Percentiles rank a stretch among this genome's conserved stretches.
Evolutionary conservation across 2,113 vertebrate genomes (phyloP).

Genomic region (Rhegmatorhina hoffmannsi): DNA sequence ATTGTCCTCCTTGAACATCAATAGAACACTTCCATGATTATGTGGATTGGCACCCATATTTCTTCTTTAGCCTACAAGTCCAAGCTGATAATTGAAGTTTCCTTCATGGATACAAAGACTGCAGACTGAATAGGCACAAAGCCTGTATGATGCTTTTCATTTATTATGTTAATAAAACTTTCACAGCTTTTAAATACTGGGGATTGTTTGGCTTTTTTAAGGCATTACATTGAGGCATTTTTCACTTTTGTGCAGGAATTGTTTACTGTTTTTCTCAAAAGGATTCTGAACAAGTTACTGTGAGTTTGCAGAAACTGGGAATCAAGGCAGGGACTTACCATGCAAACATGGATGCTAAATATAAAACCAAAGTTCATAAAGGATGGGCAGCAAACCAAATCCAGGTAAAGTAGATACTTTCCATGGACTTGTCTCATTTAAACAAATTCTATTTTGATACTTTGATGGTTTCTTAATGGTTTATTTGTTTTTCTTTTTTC

Average conservation of each 20-base stretch:
- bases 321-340: slow-evolving; percentile 89
- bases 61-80: not conserved
- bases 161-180: not conserved
- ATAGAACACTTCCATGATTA: not conserved
- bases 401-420: slow-evolving; percentile 75
- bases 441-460: not conserved
- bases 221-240: not conserved
- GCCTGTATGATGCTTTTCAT: not conserved
- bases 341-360: slow-evolving; percentile 86
- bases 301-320: slow-evolving; percentile 84
- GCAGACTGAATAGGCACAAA: not conserved
- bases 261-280: slow-evolving; percentile 98
- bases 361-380: slow-evolving; percentile 87
- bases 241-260: slow-evolving; percentile 81
- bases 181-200: not conserved
- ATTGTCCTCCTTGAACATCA: not conserved
- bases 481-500: not conserved
- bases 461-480: not conserved
- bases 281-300: slow-evolving; percentile 88
- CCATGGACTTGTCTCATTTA: not conserved
- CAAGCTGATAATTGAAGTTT: not conserved
- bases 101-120: not conserved
- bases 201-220: not conserved
- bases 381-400: slow-evolving; percentile 90
- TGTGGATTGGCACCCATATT: not conserved